Evolutionary conservation across 2,113 vertebrate genomes (phyloP).

Genomic region (Trogon surrucura): DNA sequence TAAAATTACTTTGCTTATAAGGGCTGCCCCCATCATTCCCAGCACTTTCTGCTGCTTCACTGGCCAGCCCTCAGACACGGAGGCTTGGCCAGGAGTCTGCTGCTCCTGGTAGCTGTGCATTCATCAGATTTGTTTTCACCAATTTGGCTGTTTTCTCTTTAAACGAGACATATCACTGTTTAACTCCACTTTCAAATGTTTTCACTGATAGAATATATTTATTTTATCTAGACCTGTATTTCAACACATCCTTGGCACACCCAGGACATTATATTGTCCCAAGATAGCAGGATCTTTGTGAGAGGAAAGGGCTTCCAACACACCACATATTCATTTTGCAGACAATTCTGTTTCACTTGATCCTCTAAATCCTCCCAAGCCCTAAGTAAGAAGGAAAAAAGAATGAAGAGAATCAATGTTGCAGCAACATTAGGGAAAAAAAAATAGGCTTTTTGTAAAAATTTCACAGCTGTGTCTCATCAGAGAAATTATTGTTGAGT

Average conservation of each 20-base stretch:
- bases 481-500: not conserved
- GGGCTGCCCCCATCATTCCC: not conserved
- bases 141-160: not conserved
- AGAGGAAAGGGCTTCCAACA: not conserved
- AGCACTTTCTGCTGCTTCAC: not conserved
- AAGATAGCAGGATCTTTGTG: not conserved
- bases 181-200: not conserved
- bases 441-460: not conserved
- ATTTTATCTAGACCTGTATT: not conserved
- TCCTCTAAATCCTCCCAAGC: not conserved
- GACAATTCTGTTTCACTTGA: not conserved
- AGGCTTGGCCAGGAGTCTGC: not conserved
- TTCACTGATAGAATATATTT: not conserved
- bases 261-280: fast-evolving
- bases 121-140: not conserved
- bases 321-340: not conserved
- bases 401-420: not conserved
- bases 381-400: not conserved
- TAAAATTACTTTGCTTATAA: slow-evolving; percentile 4
- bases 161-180: not conserved
- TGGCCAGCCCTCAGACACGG: not conserved
- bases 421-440: not conserved
- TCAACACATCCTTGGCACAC: not conserved
- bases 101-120: not conserved
- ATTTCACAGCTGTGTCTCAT: not conserved